Evolutionary conservation across 2,113 vertebrate species (phyloP), one percentile per base, ranked within the genome.

Genomic region (Archilochus colubris): DNA sequence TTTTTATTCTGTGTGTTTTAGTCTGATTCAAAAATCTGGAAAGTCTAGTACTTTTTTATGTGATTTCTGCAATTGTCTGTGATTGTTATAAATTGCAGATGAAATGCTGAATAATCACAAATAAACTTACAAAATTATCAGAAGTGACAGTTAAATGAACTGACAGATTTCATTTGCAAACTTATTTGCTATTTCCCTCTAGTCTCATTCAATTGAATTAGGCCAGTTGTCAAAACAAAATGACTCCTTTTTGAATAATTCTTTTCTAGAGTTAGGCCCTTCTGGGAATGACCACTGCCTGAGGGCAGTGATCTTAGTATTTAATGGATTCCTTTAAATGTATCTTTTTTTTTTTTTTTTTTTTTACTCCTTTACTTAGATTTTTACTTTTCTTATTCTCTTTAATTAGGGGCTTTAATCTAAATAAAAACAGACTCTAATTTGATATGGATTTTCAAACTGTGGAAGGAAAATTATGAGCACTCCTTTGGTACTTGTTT

Each of bases 121-220:
- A 82, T 73, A 88, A 91, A 67, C 12, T 59, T 67, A 36, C 22
- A 73, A 86, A 55, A 80, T 86, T 0, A 79, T 80, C 50, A 58
- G n/a, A 73, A 82, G 40, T 68, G 58, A 51, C 50, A 82, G 62
- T 40, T 90, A 91, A 92, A 82, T 82, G 55, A 93, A 82, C 31
- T 64, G 67, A 50, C 63, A 73, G 50, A 33, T 86, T 73, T 90
- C 8, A 64, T 86, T 85, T 80, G 13, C 20, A 63, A 82, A 7
- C 9, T 72, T 72, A 85, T 72, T 89, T 94, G 25, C 33, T 55
- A 67, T 51, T 59, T 82, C 7, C 18, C 6, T 69, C 72, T 50
- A 64, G 46, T 63, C 23, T 80, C 4, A 24, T 64, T 82, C 72
- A 85, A 10, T 28, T 85, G 53, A 74, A 59, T 63, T 85, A 48